Conservation (phyloP, 2,113 vertebrate species). For the Podocnemis expansa region DNA sequence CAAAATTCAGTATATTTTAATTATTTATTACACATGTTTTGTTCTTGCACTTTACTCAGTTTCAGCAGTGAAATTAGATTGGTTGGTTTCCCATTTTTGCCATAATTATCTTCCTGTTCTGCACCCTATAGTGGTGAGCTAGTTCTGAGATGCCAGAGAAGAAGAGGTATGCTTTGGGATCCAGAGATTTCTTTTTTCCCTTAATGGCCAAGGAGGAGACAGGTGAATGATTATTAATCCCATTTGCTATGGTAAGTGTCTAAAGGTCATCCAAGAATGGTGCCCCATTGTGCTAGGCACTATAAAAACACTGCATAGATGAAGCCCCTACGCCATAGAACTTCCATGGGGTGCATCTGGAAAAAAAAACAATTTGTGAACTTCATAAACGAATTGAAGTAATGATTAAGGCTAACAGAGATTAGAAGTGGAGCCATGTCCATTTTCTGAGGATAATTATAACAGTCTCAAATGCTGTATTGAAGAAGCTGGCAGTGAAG, state of each 20-base stretch:
- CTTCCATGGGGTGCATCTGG: neutral
- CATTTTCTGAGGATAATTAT: neutral
- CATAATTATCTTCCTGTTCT: neutral
- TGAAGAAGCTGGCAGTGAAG: neutral
- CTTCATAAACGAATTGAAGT: neutral
- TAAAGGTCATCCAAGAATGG: neutral
- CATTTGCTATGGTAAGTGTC: neutral
- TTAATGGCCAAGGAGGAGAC: neutral
- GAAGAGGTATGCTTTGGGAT: rapidly evolving
- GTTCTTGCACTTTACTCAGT: neutral
- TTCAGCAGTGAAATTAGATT: neutral
- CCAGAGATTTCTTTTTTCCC: neutral
- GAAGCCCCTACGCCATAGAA: neutral
- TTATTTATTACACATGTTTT: neutral
- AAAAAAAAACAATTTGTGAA: neutral
- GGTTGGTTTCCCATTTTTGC: neutral
- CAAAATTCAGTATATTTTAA: neutral
- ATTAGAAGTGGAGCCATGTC: neutral
- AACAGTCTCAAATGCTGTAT: neutral
- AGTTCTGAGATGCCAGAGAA: neutral
- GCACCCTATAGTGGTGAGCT: neutral
- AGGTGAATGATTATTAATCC: neutral
- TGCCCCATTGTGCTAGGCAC: neutral
- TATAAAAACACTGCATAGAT: neutral
- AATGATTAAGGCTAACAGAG: neutral